Evolutionary conservation across 2,888 invertebrate genomes (phyloP), one percentile per base, ranked within the genome.

Genomic region (Hirtodrosophila duncani): DNA sequence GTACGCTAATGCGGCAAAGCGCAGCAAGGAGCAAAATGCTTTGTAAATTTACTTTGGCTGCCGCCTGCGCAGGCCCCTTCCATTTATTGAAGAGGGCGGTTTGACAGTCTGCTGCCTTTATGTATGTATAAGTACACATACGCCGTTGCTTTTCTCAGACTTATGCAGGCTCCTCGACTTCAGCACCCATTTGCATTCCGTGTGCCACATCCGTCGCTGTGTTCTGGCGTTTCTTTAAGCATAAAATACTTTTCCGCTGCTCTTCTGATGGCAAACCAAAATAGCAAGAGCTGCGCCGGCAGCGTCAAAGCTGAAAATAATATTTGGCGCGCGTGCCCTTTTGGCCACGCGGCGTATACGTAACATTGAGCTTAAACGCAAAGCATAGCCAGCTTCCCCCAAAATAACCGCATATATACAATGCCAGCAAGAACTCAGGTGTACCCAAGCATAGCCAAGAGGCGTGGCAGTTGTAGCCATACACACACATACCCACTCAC

Each of bases 1-100:
- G 80, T 80, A 65, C 75, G 62, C 67, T 81, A 81, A 81, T 81
- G 80, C 81, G 80, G 72, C 80, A 78, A 67, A 80, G 72, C 75
- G 79, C 81, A 68, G 64, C 75, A 66, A 64, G 42, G 55, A 63
- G 69, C 69, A 75, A 67, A 78, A 74, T 74, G 78, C 74, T 74
- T 63, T 65, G 55, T 50, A 61, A 78, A 72, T 74, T 77, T 78
- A 72, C 78, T 78, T 63, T 41, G 53, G 34, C 39, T 58, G 38
- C 36, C 23, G 29, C 14, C 26, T 29, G 10, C 33, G 23, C 13
- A n/a, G 21, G 21, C n/a, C 29, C 37, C 23, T 41, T 41, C 26
- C 10, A 8, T 11, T 26, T 30, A n/a, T n/a, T n/a, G n/a, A n/a
- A n/a, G n/a, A n/a, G n/a, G n/a, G n/a, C n/a, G 31, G 48, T 42